Evolutionary conservation across 2,888 invertebrate genomes (phyloP).

Genomic region (Strigamia crassipes): DNA sequence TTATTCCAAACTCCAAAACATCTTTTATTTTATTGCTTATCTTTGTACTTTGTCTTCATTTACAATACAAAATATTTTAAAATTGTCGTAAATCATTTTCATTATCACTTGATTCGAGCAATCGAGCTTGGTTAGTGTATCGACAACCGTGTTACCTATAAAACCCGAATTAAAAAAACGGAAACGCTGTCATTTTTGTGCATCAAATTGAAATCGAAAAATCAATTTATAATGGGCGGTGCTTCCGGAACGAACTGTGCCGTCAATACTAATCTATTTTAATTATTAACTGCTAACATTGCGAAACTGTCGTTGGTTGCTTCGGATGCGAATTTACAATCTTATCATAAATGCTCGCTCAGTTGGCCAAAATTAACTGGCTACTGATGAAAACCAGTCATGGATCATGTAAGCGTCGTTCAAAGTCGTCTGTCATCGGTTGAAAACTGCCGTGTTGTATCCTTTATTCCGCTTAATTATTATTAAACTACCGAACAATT

Average conservation of each 20-base stretch:
- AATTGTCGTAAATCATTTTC: too few relatives aligned
- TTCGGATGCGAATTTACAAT: neutral
- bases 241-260: neutral
- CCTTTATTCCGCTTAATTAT: slow-evolving; percentile 58
- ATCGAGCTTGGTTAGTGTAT: too few relatives aligned
- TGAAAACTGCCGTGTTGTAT: slow-evolving; percentile 67
- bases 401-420: slow-evolving; percentile 59
- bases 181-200: neutral
- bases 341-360: neutral
- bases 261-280: neutral
- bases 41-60: too few relatives aligned
- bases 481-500: neutral
- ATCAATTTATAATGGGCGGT: slow-evolving; percentile 6
- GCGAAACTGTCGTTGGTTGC: neutral
- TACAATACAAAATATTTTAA: too few relatives aligned
- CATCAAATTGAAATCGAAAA: neutral
- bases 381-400: neutral
- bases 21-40: too few relatives aligned
- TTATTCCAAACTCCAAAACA: too few relatives aligned
- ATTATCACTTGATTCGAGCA: too few relatives aligned
- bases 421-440: slow-evolving; percentile 66
- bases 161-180: neutral
- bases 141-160: neutral
- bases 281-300: neutral
- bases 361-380: neutral